Conservation (phyloP, 2,797 vertebrate species). For the Mormyrus hasselquistii region DNA sequence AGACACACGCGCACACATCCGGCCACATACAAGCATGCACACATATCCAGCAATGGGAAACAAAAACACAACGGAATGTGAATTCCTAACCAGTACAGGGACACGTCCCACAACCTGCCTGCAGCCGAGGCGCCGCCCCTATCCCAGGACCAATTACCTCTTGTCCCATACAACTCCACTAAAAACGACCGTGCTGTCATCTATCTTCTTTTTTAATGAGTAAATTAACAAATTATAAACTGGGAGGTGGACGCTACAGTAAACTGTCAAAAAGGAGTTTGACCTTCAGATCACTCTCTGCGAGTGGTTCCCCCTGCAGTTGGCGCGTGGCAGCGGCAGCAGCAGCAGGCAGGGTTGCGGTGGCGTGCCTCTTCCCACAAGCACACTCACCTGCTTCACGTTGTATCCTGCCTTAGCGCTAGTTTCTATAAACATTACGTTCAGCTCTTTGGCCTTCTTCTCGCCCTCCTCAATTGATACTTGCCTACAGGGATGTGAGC, state of each 20-base stretch:
- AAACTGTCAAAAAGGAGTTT: not conserved
- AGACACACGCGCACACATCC: not conserved
- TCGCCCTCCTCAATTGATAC: conserved; percentile 99
- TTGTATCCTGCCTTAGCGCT: conserved; percentile 99
- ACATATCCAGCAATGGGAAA: conserved; percentile 31
- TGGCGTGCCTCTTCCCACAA: not conserved
- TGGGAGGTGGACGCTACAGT: not conserved
- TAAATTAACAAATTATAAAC: not conserved
- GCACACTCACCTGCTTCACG: conserved; percentile 87
- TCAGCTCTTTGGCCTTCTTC: conserved; percentile 99
- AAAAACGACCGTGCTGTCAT: not conserved
- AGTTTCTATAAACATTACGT: conserved; percentile 99
- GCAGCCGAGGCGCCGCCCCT: conserved; percentile 36
- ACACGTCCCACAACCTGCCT: conserved; percentile 49
- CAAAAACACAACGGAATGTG: conserved; percentile 44
- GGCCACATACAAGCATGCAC: not conserved
- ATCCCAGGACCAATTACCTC: conserved; percentile 25
- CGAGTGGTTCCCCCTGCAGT: not conserved
- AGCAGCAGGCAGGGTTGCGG: conserved; percentile 32
- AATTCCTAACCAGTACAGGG: conserved; percentile 38
- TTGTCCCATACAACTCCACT: not conserved
- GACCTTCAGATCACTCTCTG: conserved; percentile 25
- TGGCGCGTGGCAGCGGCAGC: conserved; percentile 24
- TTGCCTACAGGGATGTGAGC: conserved; percentile 75
- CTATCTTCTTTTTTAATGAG: not conserved